phyloP scores from a whole-genome alignment of 2,888 invertebrate species.

The Drosophila glabriapex region DNA sequence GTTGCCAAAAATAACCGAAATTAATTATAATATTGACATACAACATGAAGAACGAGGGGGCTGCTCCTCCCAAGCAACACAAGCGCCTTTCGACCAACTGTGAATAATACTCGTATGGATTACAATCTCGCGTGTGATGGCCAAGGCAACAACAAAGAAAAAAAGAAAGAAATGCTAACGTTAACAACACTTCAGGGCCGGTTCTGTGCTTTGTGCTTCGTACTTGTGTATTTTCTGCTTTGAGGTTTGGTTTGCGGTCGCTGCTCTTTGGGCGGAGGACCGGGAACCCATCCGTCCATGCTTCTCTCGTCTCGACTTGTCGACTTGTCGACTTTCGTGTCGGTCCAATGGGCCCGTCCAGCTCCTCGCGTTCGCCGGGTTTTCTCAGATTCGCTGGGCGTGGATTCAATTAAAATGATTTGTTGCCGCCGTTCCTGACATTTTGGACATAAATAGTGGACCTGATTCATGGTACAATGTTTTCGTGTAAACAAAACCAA shows the following conservation, averaged over 20 bases:
- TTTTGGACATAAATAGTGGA: conserved; percentile 68
- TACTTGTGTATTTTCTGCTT: conserved; percentile 21
- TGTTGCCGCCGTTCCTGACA: conserved; percentile 73
- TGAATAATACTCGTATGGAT: conserved; percentile 37
- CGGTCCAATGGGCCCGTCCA: conserved; percentile 20
- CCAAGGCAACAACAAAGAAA: conserved; percentile 15
- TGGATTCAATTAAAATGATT: conserved; percentile 77
- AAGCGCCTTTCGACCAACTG: conserved; percentile 18
- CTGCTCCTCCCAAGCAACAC: background rate
- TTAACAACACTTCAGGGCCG: conserved; percentile 46
- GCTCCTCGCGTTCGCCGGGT: conserved; percentile 33
- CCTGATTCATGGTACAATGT: conserved; percentile 62
- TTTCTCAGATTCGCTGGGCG: conserved; percentile 64
- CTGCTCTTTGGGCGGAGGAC: conserved; percentile 15
- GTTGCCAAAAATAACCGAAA: conserved; percentile 46
- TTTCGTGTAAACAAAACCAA: conserved; percentile 33
- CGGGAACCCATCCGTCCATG: conserved; percentile 15
- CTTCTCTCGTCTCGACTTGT: background rate
- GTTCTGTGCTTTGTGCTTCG: conserved; percentile 23
- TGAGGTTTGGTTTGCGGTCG: conserved; percentile 38
- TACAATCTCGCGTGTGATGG: conserved; percentile 70
- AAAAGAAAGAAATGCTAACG: conserved; percentile 20
- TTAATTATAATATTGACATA: conserved; percentile 62
- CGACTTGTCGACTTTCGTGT: conserved; percentile 1
- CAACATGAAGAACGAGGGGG: background rate